Percentiles rank a stretch among this genome's conserved stretches.
Evolutionary conservation across 2,797 vertebrate species (phyloP).

Genomic region (Tadarida brasiliensis): DNA sequence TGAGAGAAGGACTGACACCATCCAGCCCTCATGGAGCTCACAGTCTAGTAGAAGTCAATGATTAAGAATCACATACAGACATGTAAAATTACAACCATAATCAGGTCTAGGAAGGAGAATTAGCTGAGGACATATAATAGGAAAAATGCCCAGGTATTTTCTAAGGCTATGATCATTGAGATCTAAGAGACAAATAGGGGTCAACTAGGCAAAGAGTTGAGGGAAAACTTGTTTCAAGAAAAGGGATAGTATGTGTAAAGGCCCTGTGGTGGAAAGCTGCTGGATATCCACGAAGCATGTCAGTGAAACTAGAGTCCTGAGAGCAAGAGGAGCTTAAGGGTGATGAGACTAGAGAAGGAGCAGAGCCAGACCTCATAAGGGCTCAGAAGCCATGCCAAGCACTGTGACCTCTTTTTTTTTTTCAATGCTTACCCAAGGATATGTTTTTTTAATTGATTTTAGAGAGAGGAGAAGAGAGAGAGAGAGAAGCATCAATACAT

Average conservation of each 20-base stretch:
- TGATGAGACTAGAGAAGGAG: background rate
- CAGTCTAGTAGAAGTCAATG: background rate
- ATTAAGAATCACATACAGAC: background rate
- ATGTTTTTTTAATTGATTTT: no score
- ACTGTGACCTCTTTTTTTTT: background rate
- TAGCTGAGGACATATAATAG: background rate
- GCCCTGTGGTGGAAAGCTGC: background rate
- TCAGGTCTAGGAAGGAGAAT: background rate
- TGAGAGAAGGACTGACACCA: background rate
- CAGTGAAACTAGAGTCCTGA: background rate
- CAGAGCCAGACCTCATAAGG: background rate
- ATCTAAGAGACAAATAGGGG: background rate
- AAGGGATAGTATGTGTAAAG: background rate
- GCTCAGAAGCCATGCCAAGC: background rate
- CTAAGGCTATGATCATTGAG: background rate
- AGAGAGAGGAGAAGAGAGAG: no score
- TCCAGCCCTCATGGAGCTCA: background rate
- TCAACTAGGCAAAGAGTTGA: background rate
- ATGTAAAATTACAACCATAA: background rate
- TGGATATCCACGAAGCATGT: background rate
- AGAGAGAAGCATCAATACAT: no score
- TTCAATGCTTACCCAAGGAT: no score
- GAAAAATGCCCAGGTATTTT: background rate
- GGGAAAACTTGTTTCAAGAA: background rate
- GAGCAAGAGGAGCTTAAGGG: background rate